Percentiles rank a stretch among this genome's conserved stretches.
Conservation (phyloP, 2,888 invertebrate species). For the Brachypalpus laphriformis region DNA sequence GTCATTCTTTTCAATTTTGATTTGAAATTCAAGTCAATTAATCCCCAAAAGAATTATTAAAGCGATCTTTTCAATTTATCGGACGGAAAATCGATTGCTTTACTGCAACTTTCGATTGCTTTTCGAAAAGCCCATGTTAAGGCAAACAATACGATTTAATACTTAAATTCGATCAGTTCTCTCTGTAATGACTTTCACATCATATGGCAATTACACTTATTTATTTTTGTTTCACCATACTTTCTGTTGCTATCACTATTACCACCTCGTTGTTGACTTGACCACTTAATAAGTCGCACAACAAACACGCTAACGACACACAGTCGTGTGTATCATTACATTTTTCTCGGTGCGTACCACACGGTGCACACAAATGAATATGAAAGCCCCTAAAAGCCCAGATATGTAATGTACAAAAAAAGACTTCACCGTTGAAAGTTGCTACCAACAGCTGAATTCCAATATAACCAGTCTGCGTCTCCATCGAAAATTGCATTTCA, state of each 20-base stretch:
- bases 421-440: constrained; percentile 52
- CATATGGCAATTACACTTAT: constrained; percentile 50
- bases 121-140: constrained; percentile 18
- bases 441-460: constrained; percentile 56
- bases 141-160: constrained; percentile 25
- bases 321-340: constrained; percentile 16
- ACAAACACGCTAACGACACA: constrained; percentile 17
- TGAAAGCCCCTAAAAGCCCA: constrained; percentile 68
- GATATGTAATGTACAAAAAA: constrained; percentile 7
- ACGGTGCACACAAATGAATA: constrained; percentile 36
- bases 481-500: constrained; percentile 56
- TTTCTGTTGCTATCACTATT: constrained; percentile 9
- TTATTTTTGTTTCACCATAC: constrained; percentile 23
- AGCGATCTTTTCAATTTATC: no score
- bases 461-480: constrained; percentile 60
- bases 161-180: constrained; percentile 39
- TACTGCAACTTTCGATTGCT: background rate
- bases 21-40: no score
- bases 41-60: no score
- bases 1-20: no score
- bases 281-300: constrained; percentile 47
- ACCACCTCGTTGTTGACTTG: constrained; percentile 23
- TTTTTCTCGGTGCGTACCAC: constrained; percentile 22
- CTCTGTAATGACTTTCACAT: constrained; percentile 47
- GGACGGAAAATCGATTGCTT: background rate